Evolutionary conservation across 2,797 vertebrate species (phyloP).

Genomic region (Helarctos malayanus): DNA sequence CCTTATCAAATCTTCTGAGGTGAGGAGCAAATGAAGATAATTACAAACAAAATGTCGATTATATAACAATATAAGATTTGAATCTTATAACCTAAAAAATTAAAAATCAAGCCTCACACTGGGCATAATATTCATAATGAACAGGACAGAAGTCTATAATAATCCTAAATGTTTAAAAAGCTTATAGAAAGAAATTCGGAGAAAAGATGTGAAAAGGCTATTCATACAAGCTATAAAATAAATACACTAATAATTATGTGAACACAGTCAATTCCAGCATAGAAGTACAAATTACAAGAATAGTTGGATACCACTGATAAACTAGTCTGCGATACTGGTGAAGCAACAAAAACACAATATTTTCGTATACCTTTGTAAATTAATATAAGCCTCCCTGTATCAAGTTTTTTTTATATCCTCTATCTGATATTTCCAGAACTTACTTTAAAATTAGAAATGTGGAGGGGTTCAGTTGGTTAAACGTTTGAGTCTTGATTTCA

Average conservation of each 20-base stretch:
- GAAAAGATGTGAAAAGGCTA: neutral
- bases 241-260: neutral
- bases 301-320: neutral
- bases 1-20: neutral
- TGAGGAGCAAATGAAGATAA: neutral
- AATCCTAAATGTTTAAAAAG: slow-evolving; percentile 54
- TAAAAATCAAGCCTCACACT: neutral
- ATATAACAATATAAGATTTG: neutral
- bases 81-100: neutral
- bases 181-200: neutral
- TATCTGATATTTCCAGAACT: neutral
- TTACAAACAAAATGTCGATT: neutral
- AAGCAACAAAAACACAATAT: neutral
- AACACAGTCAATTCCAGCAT: neutral
- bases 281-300: neutral
- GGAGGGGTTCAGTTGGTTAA: neutral
- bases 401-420: neutral
- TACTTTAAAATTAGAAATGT: slow-evolving; percentile 38
- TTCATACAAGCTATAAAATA: neutral
- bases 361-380: neutral
- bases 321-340: neutral
- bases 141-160: neutral
- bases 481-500: neutral
- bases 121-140: neutral
- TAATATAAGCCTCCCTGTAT: neutral